Percentiles rank a stretch among this genome's conserved stretches.
phyloP scores from a whole-genome alignment of 2,888 invertebrate genomes.

The Penaeus monodon region DNA sequence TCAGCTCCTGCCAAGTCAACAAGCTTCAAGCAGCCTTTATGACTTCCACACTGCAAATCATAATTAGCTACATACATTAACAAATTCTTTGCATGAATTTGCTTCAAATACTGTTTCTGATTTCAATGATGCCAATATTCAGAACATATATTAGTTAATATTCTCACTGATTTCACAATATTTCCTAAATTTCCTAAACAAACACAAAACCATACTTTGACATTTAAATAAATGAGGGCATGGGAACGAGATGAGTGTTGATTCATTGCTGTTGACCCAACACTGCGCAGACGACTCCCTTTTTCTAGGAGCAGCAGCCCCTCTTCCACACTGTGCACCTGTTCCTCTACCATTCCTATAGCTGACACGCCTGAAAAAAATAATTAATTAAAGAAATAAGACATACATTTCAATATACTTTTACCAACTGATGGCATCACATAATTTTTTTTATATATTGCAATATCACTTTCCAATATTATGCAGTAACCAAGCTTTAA shows the following conservation, averaged over 20 bases:
- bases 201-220: slow-evolving; percentile 68
- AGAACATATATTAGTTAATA: neutral
- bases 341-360: slow-evolving; percentile 29
- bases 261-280: slow-evolving; percentile 93
- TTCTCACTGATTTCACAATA: neutral
- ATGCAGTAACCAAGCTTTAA: no score
- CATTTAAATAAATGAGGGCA: slow-evolving; percentile 85
- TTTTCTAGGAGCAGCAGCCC: slow-evolving; percentile 30
- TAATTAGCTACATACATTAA: no score
- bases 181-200: neutral
- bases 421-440: no score
- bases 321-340: slow-evolving; percentile 29
- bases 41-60: no score
- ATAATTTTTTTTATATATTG: neutral
- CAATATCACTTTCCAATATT: no score
- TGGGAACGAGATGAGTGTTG: slow-evolving; percentile 88
- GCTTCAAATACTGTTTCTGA: no score
- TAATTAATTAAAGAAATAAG: neutral
- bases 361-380: slow-evolving; percentile 73
- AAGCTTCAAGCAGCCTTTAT: slow-evolving; percentile 69
- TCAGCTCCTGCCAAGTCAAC: slow-evolving; percentile 95
- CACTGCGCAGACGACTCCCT: slow-evolving; percentile 75
- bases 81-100: no score
- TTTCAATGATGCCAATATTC: no score
- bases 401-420: neutral